Evolutionary conservation across 2,797 vertebrate genomes (phyloP).

Genomic region (Paratrypauchen microcephalus): DNA sequence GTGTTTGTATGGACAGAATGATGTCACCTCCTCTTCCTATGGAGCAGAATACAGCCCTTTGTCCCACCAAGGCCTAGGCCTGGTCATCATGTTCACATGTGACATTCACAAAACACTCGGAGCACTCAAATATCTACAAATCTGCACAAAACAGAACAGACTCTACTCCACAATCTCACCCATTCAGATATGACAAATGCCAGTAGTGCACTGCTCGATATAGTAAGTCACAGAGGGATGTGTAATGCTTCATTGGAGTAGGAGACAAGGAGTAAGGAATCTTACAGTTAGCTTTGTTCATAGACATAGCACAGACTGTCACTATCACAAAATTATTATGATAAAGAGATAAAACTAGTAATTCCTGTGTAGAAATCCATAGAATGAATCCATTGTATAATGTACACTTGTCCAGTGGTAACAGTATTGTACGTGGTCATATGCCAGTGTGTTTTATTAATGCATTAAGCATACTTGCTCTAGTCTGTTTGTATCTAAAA

Average conservation of each 20-base stretch:
- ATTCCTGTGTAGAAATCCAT: neutral
- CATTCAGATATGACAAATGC: conserved; percentile 23
- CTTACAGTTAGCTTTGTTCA: neutral
- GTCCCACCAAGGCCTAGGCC: conserved; percentile 60
- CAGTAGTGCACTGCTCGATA: neutral
- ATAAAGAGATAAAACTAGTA: neutral
- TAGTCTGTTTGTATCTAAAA: neutral
- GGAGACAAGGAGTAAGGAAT: neutral
- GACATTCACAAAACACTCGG: conserved; percentile 60
- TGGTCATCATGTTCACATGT: conserved; percentile 64
- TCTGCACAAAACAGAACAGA: conserved; percentile 22
- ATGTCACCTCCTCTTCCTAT: conserved; percentile 79
- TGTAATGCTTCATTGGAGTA: neutral
- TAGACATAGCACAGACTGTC: too few relatives aligned
- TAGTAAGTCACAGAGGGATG: conserved; percentile 16
- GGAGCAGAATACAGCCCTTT: conserved; percentile 77
- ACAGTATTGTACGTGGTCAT: neutral
- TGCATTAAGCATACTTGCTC: neutral
- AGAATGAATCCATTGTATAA: neutral
- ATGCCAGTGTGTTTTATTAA: neutral
- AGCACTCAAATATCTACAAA: conserved; percentile 46
- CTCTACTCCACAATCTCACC: conserved; percentile 21
- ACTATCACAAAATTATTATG: neutral
- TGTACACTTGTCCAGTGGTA: neutral
- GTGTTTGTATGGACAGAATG: conserved; percentile 70